Base-by-base conservation (phyloP, 64 coral and sea anemone species). In the Stichodactyla helianthus region DNA sequence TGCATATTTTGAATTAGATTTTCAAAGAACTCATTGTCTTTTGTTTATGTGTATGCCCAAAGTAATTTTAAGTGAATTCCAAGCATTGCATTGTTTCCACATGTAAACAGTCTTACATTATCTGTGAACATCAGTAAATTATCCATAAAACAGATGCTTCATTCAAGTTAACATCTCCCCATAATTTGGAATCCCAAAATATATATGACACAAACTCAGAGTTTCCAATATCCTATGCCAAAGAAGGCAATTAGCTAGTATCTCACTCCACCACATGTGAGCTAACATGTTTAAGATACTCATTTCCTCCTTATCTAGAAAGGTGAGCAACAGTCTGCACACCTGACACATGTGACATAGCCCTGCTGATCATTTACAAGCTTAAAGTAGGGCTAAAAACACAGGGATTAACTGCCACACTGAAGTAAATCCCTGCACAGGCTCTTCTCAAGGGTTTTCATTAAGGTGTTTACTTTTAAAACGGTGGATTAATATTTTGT, bases 291-390 rank as follows among this genome's bases (percentile, higher is more conserved):
- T 81, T 81, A 44, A 81, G 78, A 81, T 53, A 54, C 68, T 81
- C 16, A 54, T 81, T 52, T 54, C 16, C 26, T 12, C 6, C 78
- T 81, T 81, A 81, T 81, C 78, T 19, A 50, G 5, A 51, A 81
- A 81, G 78, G 78, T 81, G 35, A 54, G 2, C 52, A 52, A 4
- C 50, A 16, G 16, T 51, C 78, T 81, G 50, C n/a, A 14, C 52
- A 81, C 50, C 77, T 81, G 78, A 81, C 78, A 81, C 51, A 81
- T 81, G 78, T 53, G 68, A 74, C 77, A 71, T 71, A 50, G 50
- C 50, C 77, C 12, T 79, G 11, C 52, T 81, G 78, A 81, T 81
- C 52, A 52, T 81, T 81, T 81, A 81, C 78, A 53, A 81, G 78
- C 78, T 81, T 20, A 27, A 74, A 74, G 68, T 31, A 0, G 4